These are phyloP conservation scores for Galaxea fascicularis DNA, from an alignment of 92 coral and sea anemone genomes.

Conservation along the genomic window DNA sequence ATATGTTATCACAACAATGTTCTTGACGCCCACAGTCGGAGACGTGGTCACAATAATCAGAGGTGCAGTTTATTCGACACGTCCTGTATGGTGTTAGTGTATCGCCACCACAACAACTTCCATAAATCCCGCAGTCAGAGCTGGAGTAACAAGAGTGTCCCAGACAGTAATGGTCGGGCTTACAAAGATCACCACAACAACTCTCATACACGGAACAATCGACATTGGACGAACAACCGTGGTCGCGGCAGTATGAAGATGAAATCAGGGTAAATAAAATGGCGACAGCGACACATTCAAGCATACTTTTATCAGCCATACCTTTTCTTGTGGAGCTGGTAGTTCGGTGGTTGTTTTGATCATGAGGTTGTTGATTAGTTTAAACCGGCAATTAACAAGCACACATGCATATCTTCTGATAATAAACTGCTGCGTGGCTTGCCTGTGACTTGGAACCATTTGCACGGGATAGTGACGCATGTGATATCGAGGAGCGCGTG, in stretches of 20 bases:
- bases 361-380: not conserved
- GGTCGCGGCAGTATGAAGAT: not conserved
- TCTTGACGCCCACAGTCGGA: not conserved
- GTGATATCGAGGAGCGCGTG: too few species aligned
- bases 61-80: not conserved
- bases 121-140: constrained; percentile 10
- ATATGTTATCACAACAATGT: not conserved
- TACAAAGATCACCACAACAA: not conserved
- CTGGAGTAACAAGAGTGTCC: not conserved
- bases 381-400: too few species aligned
- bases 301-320: not conserved
- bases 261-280: not conserved
- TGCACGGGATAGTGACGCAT: too few species aligned
- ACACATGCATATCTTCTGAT: too few species aligned
- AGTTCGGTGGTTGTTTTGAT: not conserved
- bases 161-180: not conserved
- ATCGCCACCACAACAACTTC: not conserved
- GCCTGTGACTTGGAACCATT: too few species aligned
- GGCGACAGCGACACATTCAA: not conserved
- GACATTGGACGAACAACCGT: not conserved
- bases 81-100: not conserved
- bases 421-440: too few species aligned
- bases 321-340: too few species aligned
- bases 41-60: not conserved
- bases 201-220: not conserved